Conservation (phyloP, 2,797 vertebrate species). For the Gouania willdenowi region DNA sequence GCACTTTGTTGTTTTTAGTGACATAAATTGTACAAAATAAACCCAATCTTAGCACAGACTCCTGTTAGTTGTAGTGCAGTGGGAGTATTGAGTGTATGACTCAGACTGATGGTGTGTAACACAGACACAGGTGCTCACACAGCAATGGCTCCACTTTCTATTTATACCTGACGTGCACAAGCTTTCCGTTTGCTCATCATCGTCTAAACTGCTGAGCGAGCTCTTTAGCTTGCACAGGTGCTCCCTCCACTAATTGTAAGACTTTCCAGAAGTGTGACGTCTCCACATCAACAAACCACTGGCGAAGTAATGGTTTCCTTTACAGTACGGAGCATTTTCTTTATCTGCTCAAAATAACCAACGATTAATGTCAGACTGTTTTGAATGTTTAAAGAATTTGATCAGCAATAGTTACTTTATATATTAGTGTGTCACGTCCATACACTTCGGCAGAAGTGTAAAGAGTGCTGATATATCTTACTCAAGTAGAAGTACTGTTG, state of each 20-base stretch:
- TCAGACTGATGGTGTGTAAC: conserved; percentile 12
- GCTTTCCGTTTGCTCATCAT: conserved; percentile 31
- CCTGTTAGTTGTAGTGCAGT: too few relatives aligned
- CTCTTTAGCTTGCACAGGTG: conserved; percentile 31
- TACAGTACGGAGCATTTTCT: too few relatives aligned
- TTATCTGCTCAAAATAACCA: not conserved
- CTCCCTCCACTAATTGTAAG: conserved; percentile 30
- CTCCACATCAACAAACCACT: conserved; percentile 16
- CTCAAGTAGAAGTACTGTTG: too few relatives aligned
- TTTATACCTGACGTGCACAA: conserved; percentile 40
- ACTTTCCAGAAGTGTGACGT: conserved; percentile 8
- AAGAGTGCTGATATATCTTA: too few relatives aligned
- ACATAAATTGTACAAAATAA: too few relatives aligned
- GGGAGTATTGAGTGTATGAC: too few relatives aligned
- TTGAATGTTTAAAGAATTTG: not conserved
- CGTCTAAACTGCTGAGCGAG: conserved; percentile 29
- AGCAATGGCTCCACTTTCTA: conserved; percentile 7
- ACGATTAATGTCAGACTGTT: not conserved
- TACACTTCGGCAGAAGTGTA: too few relatives aligned
- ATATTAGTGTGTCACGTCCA: too few relatives aligned
- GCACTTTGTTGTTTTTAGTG: too few relatives aligned
- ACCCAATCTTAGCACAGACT: too few relatives aligned
- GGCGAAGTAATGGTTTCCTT: too few relatives aligned
- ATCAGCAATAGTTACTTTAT: too few relatives aligned
- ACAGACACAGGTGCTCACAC: conserved; percentile 4